Evolutionary conservation across 2,888 invertebrate genomes (phyloP).

Genomic region (Furcula furcula): DNA sequence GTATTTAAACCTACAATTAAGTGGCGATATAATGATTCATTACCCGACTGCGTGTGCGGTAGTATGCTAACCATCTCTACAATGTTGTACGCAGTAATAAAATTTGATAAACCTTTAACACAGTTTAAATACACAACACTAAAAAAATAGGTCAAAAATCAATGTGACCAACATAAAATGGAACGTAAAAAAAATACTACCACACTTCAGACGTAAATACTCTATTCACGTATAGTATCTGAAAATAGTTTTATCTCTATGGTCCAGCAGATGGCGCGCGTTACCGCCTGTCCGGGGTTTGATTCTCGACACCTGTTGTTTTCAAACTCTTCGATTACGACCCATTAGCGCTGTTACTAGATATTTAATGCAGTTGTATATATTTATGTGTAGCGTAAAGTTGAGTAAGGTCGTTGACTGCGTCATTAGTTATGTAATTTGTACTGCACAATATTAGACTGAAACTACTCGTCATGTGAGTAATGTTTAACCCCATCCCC

Average conservation of each 20-base stretch:
- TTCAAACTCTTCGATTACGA: conserved; percentile 71
- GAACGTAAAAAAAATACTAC: neutral
- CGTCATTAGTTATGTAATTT: too few species aligned
- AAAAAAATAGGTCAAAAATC: neutral
- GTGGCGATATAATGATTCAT: too few species aligned
- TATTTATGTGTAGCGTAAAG: neutral
- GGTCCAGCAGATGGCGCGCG: conserved; percentile 58
- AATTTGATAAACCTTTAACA: too few species aligned
- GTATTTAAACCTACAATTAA: too few species aligned
- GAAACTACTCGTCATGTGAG: too few species aligned
- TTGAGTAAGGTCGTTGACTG: conserved; percentile 1
- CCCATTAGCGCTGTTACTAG: conserved; percentile 66
- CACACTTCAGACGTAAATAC: neutral
- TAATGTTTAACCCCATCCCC: too few species aligned
- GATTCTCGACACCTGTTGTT: conserved; percentile 77
- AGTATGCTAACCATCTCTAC: too few species aligned
- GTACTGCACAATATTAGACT: too few species aligned
- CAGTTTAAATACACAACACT: too few species aligned
- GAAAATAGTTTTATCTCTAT: conserved; percentile 13
- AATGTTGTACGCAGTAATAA: too few species aligned
- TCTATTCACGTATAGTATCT: neutral
- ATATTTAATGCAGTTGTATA: conserved; percentile 57
- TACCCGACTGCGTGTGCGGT: too few species aligned
- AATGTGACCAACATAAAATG: neutral
- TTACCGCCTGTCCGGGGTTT: conserved; percentile 65